Evolutionary conservation across 2,888 invertebrate genomes (phyloP).

Genomic region (Ametastegia equiseti): DNA sequence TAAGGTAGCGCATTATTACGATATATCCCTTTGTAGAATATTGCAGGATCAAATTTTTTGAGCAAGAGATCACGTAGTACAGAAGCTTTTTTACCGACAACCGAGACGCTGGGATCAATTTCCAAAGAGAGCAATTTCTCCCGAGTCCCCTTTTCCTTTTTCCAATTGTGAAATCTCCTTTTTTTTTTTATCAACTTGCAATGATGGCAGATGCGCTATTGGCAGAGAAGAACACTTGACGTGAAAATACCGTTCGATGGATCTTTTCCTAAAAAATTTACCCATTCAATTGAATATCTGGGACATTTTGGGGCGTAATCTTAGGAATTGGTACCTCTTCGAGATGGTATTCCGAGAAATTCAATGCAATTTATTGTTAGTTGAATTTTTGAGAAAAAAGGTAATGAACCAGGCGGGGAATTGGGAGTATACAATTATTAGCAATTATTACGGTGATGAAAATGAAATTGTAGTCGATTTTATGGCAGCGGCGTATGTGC

Average conservation of each 20-base stretch:
- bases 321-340: background rate
- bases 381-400: background rate
- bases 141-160: background rate
- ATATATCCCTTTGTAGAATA: background rate
- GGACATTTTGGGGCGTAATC: background rate
- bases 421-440: background rate
- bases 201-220: conserved; percentile 12
- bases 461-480: background rate
- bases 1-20: background rate
- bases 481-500: background rate
- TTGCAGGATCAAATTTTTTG: background rate
- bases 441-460: background rate
- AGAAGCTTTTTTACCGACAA: background rate
- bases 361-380: background rate
- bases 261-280: background rate
- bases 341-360: background rate
- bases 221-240: background rate
- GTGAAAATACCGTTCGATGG: background rate
- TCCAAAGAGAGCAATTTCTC: background rate
- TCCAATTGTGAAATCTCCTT: background rate
- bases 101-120: background rate
- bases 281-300: conserved; percentile 2
- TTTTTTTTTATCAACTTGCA: background rate
- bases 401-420: background rate
- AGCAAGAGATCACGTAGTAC: background rate